Conservation (phyloP, 2,797 vertebrate species). For the Nothura maculosa region DNA sequence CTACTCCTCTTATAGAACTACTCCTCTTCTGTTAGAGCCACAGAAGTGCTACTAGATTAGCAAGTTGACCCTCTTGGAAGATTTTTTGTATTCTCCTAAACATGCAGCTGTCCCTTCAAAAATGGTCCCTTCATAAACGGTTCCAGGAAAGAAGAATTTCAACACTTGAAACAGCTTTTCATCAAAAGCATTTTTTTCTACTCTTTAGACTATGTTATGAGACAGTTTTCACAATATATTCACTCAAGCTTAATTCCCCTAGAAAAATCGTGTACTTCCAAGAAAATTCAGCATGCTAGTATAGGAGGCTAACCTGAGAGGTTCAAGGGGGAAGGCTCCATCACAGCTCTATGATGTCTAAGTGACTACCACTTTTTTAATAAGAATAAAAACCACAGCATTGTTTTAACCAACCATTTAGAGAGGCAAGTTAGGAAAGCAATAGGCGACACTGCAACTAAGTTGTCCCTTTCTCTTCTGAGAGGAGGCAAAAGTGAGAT, state of each 20-base stretch:
- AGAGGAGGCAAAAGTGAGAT: background rate
- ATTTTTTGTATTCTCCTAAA: background rate
- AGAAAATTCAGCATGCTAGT: background rate
- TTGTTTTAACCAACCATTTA: background rate
- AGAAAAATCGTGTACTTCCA: background rate
- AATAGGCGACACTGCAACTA: background rate
- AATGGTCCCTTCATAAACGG: background rate
- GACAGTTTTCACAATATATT: background rate
- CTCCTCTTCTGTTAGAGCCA: background rate
- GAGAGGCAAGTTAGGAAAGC: background rate
- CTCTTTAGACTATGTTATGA: background rate
- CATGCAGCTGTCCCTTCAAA: background rate
- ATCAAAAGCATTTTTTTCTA: background rate
- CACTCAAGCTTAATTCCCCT: background rate
- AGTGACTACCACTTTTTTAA: background rate
- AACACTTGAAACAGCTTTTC: background rate
- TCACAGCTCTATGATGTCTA: background rate
- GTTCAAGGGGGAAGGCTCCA: background rate
- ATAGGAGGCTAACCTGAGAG: background rate
- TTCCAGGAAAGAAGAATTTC: background rate
- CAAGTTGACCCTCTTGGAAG: background rate
- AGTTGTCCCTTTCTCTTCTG: fast-evolving
- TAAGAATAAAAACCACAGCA: background rate
- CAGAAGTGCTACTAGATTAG: background rate
- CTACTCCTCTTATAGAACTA: background rate